Evolutionary conservation across 2,888 invertebrate species (phyloP).

Genomic region (Dichetophora obliterata): DNA sequence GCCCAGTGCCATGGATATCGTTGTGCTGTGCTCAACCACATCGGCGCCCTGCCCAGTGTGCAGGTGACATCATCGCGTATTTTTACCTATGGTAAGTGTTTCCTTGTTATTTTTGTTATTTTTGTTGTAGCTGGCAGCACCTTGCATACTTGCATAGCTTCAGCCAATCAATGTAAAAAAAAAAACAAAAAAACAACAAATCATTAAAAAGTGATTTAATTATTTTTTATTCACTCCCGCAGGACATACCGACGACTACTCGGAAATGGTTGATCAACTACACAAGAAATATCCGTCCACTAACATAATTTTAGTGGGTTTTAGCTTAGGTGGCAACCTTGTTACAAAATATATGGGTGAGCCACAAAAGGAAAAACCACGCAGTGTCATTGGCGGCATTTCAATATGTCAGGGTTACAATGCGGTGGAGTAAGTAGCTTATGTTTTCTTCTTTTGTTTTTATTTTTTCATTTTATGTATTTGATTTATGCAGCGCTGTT

Average conservation of each 20-base stretch:
- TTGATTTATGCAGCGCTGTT: not conserved
- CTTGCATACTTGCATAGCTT: not conserved
- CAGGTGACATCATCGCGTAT: conserved; percentile 89
- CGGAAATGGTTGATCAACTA: conserved; percentile 84
- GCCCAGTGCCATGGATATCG: conserved; percentile 92
- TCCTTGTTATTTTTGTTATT: not conserved
- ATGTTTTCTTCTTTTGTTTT: not conserved
- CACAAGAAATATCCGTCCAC: conserved; percentile 81
- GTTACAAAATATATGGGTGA: conserved; percentile 95
- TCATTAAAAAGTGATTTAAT: conserved; percentile 9
- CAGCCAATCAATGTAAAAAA: conserved; percentile 3
- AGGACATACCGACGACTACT: conserved; percentile 93
- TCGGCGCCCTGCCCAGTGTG: conserved; percentile 87
- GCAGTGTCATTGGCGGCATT: conserved; percentile 86
- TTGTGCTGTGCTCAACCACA: conserved; percentile 93
- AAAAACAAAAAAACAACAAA: not conserved
- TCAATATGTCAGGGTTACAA: conserved; percentile 96
- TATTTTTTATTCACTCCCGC: conserved; percentile 41
- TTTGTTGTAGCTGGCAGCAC: not conserved
- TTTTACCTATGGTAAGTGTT: conserved; percentile 87
- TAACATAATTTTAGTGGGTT: conserved; percentile 87
- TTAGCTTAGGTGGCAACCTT: conserved; percentile 94
- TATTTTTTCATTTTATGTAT: not conserved
- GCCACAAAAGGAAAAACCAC: conserved; percentile 74
- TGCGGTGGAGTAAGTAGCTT: conserved; percentile 82